These are phyloP conservation scores for Sebastes baramenuke DNA, from an alignment of 2,797 vertebrate species.

Conservation along the genomic window DNA sequence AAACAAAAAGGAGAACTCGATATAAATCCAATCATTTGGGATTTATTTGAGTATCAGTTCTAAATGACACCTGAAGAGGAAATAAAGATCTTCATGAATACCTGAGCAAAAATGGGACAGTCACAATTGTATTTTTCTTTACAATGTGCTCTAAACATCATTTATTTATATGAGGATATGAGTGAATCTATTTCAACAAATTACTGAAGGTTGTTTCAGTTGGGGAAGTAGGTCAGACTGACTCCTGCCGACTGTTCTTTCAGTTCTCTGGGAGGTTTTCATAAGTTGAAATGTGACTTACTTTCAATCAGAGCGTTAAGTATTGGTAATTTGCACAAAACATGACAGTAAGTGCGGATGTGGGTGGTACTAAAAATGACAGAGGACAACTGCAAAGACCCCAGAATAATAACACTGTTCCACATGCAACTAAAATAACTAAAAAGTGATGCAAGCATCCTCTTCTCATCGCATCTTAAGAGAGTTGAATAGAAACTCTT, in stretches of 20 bases:
- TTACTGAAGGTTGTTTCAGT: neutral
- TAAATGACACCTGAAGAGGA: neutral
- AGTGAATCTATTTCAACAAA: neutral
- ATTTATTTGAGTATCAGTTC: neutral
- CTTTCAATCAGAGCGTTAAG: neutral
- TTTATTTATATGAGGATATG: neutral
- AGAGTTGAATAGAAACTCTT: conserved; percentile 6
- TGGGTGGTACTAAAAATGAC: conserved; percentile 12
- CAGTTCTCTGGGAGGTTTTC: neutral
- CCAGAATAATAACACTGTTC: conserved; percentile 5
- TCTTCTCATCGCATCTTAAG: neutral
- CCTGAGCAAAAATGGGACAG: neutral
- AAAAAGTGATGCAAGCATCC: neutral
- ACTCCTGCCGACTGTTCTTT: neutral
- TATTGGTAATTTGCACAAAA: conserved; percentile 6
- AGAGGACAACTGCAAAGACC: conserved; percentile 4
- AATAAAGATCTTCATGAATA: neutral
- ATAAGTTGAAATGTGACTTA: neutral
- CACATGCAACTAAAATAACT: conserved; percentile 5
- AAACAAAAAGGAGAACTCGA: neutral
- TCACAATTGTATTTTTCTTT: neutral
- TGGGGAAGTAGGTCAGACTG: conserved; percentile 8
- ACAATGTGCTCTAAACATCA: neutral
- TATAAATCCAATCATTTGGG: neutral
- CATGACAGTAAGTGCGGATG: neutral